Base-by-base conservation (phyloP, 2,797 vertebrate genomes). In the Acropternis orthonyx region DNA sequence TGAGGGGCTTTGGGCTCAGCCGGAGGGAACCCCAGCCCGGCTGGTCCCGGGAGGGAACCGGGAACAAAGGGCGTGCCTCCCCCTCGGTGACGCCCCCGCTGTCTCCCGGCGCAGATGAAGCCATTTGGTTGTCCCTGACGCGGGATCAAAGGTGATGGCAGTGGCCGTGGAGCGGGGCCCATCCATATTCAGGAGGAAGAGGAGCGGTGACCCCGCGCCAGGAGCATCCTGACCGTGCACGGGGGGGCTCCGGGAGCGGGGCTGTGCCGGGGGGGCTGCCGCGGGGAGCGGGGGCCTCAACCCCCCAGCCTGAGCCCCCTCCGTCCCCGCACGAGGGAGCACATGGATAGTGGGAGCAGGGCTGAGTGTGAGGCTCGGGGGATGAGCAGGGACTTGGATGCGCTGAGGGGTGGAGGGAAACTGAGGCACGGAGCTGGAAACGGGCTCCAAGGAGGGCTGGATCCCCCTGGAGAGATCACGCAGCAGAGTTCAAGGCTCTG, bases 91-190 rank as follows among this genome's bases (percentile, higher is more conserved):
- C 36, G 2, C 27, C 49, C 37, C 32, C 19, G 7, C 67, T 32
- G 26, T 61, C 65, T 76, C 49, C 23, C 2, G 3, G 49, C 6
- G 1, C 82, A 51, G 77, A 71, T 86, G 82, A 86, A 92, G 93
- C 82, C 71, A 30, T 86, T 92, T 74, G 27, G 77, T 83, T 78
- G 21, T 49, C 89, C 73, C 83, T 76, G 87, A 34, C 39, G 28
- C 28, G 91, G 88, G 91, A 85, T 93, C 88, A 88, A 87, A 91
- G 93, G 91, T 93, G 93, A 85, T 28, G 20, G 93, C 20, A 65
- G 73, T 49, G 56, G 72, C 67, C 37, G 27, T 48, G 85, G 75
- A 48, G 4, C 28, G 37, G 49, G 67, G 51, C 20, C 43, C 51
- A 82, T 83, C 62, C 81, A 82, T 92, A 85, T 92, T 81, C 93